Base-by-base conservation (phyloP, 2,797 vertebrate genomes). In the Distichodus sexfasciatus region DNA sequence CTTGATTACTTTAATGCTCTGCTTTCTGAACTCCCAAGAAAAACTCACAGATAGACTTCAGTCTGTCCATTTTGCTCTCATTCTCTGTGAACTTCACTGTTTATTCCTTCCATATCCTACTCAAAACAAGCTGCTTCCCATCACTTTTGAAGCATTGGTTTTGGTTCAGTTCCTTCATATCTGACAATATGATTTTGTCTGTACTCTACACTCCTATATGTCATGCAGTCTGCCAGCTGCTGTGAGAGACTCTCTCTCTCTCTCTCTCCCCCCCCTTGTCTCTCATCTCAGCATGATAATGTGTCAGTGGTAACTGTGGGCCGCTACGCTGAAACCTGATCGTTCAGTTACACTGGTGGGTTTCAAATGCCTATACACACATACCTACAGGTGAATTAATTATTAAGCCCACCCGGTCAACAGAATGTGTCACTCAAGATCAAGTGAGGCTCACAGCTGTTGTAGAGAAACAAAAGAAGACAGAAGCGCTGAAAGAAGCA, bases 151-250 rank as follows among this genome's bases (percentile, higher is more conserved):
- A n/a, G n/a, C n/a, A n/a, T n/a, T n/a, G n/a, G n/a, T n/a, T n/a
- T n/a, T n/a, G n/a, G n/a, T n/a, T n/a, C n/a, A n/a, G n/a, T n/a
- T n/a, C n/a, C n/a, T n/a, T n/a, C n/a, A n/a, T n/a, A n/a, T n/a
- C n/a, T n/a, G n/a, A n/a, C n/a, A n/a, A n/a, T n/a, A n/a, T n/a
- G n/a, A n/a, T n/a, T n/a, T n/a, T 79, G 64, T 69, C 82, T 83
- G 24, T 41, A 71, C 26, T 66, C 84, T 62, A 53, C n/a, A 59
- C 66, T 71, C 54, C 72, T 43, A 63, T 46, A 12, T 36, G 58
- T 50, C 38, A 53, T 21, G 31, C 36, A 69, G 36, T 17, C n/a
- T 55, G 3, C 72, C 76, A 86, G 68, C 83, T 85, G 83, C 74
- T 73, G 46, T 41, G 65, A 19, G 60, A 33, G 24, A 36, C 67